Percentiles rank a stretch among this genome's conserved stretches.
These are phyloP conservation scores for Channa maculata DNA, from an alignment of 2,113 vertebrate species.

Conservation along the genomic window DNA sequence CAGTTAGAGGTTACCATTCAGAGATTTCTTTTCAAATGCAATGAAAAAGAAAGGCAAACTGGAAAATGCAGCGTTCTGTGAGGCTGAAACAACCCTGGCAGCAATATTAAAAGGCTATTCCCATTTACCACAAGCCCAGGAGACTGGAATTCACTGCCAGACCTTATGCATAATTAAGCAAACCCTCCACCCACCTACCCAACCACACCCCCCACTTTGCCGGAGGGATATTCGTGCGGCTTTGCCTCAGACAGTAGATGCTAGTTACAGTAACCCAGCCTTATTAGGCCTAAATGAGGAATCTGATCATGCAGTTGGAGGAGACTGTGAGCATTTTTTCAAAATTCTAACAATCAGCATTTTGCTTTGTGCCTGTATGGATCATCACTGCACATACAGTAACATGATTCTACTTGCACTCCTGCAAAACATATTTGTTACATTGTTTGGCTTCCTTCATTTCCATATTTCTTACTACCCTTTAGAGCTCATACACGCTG, in stretches of 20 bases:
- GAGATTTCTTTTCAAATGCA: conserved; percentile 34
- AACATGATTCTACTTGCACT: conserved; percentile 2
- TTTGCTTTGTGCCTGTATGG: too few species aligned
- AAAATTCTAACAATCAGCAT: too few species aligned
- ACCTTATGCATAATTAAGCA: conserved; percentile 81
- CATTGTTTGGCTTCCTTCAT: conserved; percentile 37
- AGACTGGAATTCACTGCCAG: conserved; percentile 72
- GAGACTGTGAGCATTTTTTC: too few species aligned
- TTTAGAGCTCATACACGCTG: conserved; percentile 22
- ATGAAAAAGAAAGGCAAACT: conserved; percentile 27
- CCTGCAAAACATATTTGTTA: conserved; percentile 20
- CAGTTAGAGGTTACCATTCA: conserved; percentile 17
- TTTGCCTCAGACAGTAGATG: conserved; percentile 39
- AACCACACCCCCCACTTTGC: conserved; percentile 31
- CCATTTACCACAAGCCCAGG: conserved; percentile 62
- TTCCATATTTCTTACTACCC: conserved; percentile 50
- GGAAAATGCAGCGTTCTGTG: not conserved
- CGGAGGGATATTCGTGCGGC: conserved; percentile 54
- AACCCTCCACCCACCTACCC: conserved; percentile 44
- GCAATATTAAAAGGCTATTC: conserved; percentile 66
- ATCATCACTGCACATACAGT: not conserved
- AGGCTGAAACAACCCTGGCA: conserved; percentile 37
- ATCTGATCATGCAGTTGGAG: too few species aligned
- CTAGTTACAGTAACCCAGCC: conserved; percentile 44
- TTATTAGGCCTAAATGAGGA: conserved; percentile 16